Evolutionary conservation across 2,113 vertebrate genomes (phyloP), one percentile per base, ranked within the genome.

Genomic region (Herpetotheres cachinnans): DNA sequence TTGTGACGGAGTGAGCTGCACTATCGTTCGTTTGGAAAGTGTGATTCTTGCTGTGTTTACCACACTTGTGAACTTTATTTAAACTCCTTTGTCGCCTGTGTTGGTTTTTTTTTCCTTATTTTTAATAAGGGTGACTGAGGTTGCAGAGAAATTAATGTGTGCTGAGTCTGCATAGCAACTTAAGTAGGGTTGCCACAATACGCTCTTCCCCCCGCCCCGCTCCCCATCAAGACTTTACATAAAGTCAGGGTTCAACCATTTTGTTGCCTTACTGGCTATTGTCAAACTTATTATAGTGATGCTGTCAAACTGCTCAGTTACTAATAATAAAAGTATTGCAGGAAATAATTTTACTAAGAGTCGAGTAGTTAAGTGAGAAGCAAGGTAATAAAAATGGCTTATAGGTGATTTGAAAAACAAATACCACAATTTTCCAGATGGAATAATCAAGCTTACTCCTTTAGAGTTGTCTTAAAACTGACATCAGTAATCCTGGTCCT

Each of bases 181-280:
- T 91, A 97, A 98, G 98, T 99, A 99, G 99, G 99, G 99, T 99
- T 99, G 99, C 99, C 99, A 99, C 98, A 98, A 99, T 99, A 99
- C 50, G 12, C 17, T 72, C 32, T 71, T 50, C 56, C n/a, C 54
- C 49, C 40, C 29, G 42, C 34, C 27, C 1, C 0, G 16, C 34
- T 82, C 67, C 61, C 59, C 2, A 6, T 70, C 80, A 96, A 82
- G 47, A 69, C 58, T 87, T 94, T 58, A 82, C 27, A 40, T 69
- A 21, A 94, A 94, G 82, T 93, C 95, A 93, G 58, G 55, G 87
- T 84, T 96, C 70, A 82, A 27, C 25, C 9, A 13, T 72, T 92
- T 91, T 84, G 59, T 54, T 76, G 70, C 70, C 62, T 91, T 76
- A 94, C 25, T 85, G 91, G 82, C 86, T 85, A 22, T 77, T 86